These are phyloP conservation scores for Acanthopleura granulata DNA, from an alignment of 2,888 invertebrate genomes.

Conservation along the genomic window DNA sequence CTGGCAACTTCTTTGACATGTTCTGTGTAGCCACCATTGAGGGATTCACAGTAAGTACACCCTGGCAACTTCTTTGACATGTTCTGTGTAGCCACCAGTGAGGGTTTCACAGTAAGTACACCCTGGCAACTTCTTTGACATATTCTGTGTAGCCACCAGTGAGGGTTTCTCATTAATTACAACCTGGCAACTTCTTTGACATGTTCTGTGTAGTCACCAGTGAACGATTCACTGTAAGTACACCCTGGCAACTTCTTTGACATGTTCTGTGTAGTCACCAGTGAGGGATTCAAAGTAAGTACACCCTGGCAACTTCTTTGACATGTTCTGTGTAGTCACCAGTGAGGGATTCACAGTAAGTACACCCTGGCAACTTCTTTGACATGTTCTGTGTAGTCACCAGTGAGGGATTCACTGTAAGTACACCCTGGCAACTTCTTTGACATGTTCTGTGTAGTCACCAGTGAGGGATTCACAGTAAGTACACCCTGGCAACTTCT, in stretches of 20 bases:
- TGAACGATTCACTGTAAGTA: constrained; percentile 33
- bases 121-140: constrained; percentile 73
- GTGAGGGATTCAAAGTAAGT: constrained; percentile 36
- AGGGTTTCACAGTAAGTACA: constrained; percentile 46
- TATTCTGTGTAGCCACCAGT: constrained; percentile 73
- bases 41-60: constrained; percentile 45
- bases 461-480: too few species aligned
- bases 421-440: constrained; percentile 74
- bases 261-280: constrained; percentile 73
- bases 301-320: constrained; percentile 73
- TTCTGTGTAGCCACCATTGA: constrained; percentile 71
- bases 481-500: too few species aligned
- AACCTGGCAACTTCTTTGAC: constrained; percentile 73
- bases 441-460: constrained; percentile 74
- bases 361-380: constrained; percentile 71
- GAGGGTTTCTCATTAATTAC: constrained; percentile 36
- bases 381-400: background rate
- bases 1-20: constrained; percentile 73
- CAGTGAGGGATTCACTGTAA: too few species aligned
- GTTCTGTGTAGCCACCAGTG: constrained; percentile 71
- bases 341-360: constrained; percentile 37
- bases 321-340: constrained; percentile 73
- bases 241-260: constrained; percentile 74
- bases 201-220: constrained; percentile 73
- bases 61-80: constrained; percentile 74